Base-by-base conservation (phyloP, 2,888 invertebrate genomes). In the Drosophila macrospina region DNA sequence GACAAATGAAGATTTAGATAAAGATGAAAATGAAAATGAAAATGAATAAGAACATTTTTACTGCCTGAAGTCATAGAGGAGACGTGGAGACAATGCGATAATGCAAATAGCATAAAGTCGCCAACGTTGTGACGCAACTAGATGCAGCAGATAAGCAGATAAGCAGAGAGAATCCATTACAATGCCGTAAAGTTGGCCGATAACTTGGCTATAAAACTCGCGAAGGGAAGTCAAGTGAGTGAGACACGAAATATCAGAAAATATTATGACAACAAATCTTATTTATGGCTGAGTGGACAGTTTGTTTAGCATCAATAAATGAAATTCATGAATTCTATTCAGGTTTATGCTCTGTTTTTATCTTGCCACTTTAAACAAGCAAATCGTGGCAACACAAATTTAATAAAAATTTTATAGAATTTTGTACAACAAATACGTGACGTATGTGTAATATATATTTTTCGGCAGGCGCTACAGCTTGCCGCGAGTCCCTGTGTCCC, bases 231-330 rank as follows among this genome's bases (percentile, higher is more conserved):
- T 75, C 51, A 69, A 75, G 73, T 45, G 57, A 59, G 70, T 65
- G 60, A 56, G 51, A 37, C 50, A 47, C 8, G 59, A 47, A 51
- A 16, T 59, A n/a, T n/a, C n/a, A n/a, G n/a, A n/a, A n/a, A n/a
- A n/a, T n/a, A n/a, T n/a, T n/a, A n/a, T n/a, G n/a, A 15, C 34
- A 60, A 44, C 32, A 48, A 60, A 65, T 73, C 65, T 48, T 45
- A 48, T 75, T 73, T 70, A 60, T 65, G 28, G 65, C 76, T 75
- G 73, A 74, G 41, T 75, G 60, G 70, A 69, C 73, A 74, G 47
- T 56, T 69, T 45, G 2, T 41, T 36, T 20, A 5, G 45, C 44
- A 41, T 55, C 69, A 59, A 69, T 64, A 74, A 74, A 69, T 41
- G 44, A 52, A 73, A 51, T 59, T 51, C 28, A 55, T 39, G 37